A percentile compares a stretch with the other conserved stretches of the same genome.
Conservation (phyloP, 2,113 vertebrate genomes). For the Neotoma lepida region DNA sequence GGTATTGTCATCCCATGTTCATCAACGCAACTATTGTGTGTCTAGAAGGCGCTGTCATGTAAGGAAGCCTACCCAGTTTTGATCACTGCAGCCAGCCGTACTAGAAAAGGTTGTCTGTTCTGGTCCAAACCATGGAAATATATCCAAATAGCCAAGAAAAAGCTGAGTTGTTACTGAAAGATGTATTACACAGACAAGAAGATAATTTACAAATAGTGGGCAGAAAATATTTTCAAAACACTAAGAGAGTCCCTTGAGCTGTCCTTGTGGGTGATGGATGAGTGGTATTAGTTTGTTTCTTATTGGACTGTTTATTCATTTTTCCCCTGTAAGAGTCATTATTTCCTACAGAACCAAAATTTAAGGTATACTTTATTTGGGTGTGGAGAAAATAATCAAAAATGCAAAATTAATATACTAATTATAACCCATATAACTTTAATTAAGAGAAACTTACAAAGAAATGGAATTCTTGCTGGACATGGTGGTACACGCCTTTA, state of each 20-base stretch:
- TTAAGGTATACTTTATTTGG: slow-evolving; percentile 52
- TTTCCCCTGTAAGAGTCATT: background rate
- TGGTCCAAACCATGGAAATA: slow-evolving; percentile 57
- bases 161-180: slow-evolving; percentile 67
- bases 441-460: slow-evolving; percentile 54
- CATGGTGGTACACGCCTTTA: background rate
- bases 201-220: slow-evolving; percentile 59
- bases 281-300: slow-evolving; percentile 38
- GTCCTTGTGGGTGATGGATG: slow-evolving; percentile 4
- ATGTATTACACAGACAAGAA: slow-evolving; percentile 62
- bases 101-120: slow-evolving; percentile 52
- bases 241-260: slow-evolving; percentile 32
- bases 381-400: slow-evolving; percentile 54
- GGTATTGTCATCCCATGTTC: background rate
- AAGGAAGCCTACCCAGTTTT: slow-evolving; percentile 3
- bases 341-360: slow-evolving; percentile 48
- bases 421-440: slow-evolving; percentile 45
- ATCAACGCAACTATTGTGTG: background rate
- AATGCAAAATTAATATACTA: slow-evolving; percentile 26
- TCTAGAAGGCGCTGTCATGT: background rate
- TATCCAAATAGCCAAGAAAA: slow-evolving; percentile 52
- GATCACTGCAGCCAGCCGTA: background rate
- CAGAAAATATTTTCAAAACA: slow-evolving; percentile 58
- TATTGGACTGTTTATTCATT: slow-evolving; percentile 35
- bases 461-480: slow-evolving; percentile 63